Percentiles rank a stretch among this genome's conserved stretches.
Conservation (phyloP, 2,888 invertebrate genomes). For the Thecocarcelia acutangulata region DNA sequence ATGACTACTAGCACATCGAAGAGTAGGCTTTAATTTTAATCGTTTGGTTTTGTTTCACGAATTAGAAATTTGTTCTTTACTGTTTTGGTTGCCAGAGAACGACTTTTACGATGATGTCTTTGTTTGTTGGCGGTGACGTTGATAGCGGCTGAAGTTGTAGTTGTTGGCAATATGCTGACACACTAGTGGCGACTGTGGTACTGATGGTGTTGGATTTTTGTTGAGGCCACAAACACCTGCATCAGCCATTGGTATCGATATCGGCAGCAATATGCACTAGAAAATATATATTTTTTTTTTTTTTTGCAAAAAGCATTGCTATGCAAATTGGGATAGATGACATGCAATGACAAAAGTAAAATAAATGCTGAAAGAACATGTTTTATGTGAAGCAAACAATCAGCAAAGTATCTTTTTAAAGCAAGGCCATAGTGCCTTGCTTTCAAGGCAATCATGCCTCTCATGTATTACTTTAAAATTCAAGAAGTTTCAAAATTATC, state of each 20-base stretch:
- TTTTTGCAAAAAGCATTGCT: constrained; percentile 11
- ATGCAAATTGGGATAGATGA: neutral
- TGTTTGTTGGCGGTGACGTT: constrained; percentile 10
- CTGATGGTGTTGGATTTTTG: constrained; percentile 21
- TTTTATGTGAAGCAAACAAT: too few species aligned
- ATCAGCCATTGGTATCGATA: constrained; percentile 37
- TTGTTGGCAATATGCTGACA: constrained; percentile 21
- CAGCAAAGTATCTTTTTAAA: too few species aligned
- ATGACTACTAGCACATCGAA: constrained; percentile 13
- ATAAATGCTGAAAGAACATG: too few species aligned
- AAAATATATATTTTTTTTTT: too few species aligned
- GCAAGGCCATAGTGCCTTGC: too few species aligned
- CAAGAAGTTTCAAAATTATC: too few species aligned
- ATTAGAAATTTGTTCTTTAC: neutral
- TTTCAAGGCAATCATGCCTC: too few species aligned
- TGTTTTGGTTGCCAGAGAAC: constrained; percentile 4
- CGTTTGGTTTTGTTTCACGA: constrained; percentile 52
- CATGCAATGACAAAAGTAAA: neutral
- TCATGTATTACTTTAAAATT: too few species aligned
- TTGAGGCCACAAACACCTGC: constrained; percentile 44
- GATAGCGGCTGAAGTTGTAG: constrained; percentile 29
- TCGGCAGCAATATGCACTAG: constrained; percentile 52
- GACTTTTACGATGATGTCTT: constrained; percentile 16
- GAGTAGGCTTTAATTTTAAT: constrained; percentile 44
- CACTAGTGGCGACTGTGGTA: neutral